Evolutionary conservation across 2,888 invertebrate genomes (phyloP), one percentile per base, ranked within the genome.

Genomic region (Zaprionus lineosus): DNA sequence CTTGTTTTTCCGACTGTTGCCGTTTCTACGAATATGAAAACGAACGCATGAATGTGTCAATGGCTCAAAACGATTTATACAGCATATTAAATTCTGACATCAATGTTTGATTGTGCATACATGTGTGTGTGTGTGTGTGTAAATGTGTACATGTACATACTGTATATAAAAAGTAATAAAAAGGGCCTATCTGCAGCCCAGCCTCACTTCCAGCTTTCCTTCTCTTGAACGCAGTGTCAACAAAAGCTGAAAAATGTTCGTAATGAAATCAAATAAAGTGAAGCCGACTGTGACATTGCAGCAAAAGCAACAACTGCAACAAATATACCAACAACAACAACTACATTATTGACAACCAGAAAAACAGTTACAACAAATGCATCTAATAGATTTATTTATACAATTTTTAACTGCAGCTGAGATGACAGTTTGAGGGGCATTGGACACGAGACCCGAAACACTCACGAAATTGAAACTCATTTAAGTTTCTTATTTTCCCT

Each of bases 51-150:
- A 83, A 85, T 82, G 86, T 85, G 81, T 82, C 86, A 82, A 82
- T 82, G 86, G 81, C 71, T 85, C 81, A 76, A 79, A 85, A 84
- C 82, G 82, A 86, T 82, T 86, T 84, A 82, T 85, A 76, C 78
- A 74, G 84, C 84, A 86, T 82, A 84, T 82, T 82, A 84, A 82
- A 82, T 82, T 86, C 77, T 82, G 82, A 86, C 82, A 82, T 86
- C 84, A 84, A 81, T 86, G 81, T 86, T 82, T 86, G 81, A 81
- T 84, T 74, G 81, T 60, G 44, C 64, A 21, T 2, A 28, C 40
- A 37, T 14, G 8, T n/a, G 39, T n/a, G 11, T 5, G 31, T 12
- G 15, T 11, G 16, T 15, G 2, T 21, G 36, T 12, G 21, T 5
- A 8, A 3, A 34, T 12, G 9, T 15, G 31, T 15, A 44, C 6